A percentile compares a stretch with the other conserved stretches of the same genome.
Conservation (phyloP, 2,888 invertebrate species). For the Epistrophe eligans region DNA sequence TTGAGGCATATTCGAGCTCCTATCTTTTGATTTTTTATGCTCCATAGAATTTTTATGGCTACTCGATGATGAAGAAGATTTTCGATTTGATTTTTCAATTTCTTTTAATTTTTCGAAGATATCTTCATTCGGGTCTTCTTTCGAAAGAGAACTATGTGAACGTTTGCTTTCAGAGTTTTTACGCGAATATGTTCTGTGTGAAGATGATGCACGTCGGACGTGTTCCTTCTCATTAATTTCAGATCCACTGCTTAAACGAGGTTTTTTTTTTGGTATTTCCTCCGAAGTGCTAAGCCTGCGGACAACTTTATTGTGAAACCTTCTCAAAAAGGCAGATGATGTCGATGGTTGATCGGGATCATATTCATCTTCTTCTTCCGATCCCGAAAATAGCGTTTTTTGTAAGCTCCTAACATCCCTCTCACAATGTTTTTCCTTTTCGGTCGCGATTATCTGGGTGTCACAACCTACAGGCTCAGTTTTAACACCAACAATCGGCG, state of each 20-base stretch:
- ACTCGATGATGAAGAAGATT: background rate
- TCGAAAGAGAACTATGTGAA: background rate
- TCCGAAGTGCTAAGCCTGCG: constrained; percentile 31
- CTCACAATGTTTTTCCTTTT: background rate
- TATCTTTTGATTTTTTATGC: constrained; percentile 18
- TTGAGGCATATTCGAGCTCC: background rate
- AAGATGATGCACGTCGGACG: constrained; percentile 11
- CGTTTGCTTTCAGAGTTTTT: constrained; percentile 15
- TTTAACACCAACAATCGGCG: background rate
- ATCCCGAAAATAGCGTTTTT: constrained; percentile 1
- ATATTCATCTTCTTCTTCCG: background rate
- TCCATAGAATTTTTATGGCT: background rate
- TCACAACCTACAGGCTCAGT: background rate
- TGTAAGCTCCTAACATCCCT: background rate
- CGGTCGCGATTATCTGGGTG: background rate
- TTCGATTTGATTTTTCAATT: constrained; percentile 20
- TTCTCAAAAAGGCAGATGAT: background rate
- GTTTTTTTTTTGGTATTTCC: constrained; percentile 40
- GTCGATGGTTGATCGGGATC: background rate
- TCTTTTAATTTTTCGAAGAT: constrained; percentile 37
- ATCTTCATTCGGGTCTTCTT: background rate
- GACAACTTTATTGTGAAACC: background rate
- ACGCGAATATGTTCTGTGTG: constrained; percentile 20
- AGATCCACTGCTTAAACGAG: constrained; percentile 10
- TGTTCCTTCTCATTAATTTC: constrained; percentile 7